Evolutionary conservation across 2,888 invertebrate species (phyloP), one percentile per base, ranked within the genome.

Genomic region (Serripes groenlandicus): DNA sequence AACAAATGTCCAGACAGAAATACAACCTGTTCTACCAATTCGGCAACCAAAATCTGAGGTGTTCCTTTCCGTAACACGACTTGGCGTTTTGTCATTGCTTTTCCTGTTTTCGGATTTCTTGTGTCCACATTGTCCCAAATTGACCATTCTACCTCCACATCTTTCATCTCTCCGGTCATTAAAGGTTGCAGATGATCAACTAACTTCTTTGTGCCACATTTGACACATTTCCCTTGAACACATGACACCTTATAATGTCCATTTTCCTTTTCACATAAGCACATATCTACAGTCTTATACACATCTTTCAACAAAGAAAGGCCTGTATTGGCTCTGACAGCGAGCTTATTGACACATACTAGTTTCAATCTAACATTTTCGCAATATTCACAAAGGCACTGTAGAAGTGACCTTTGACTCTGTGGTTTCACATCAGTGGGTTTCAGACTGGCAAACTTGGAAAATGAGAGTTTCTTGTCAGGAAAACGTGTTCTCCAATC

Each of bases 391-490:
- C 54, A 54, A 21, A 54, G 54, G n/a, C 54, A n/a, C n/a, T n/a
- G n/a, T n/a, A n/a, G n/a, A n/a, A n/a, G n/a, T n/a, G n/a, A n/a
- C n/a, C n/a, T n/a, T n/a, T n/a, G n/a, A 18, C 42, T 42, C 18
- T 42, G 42, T 42, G 42, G 9, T 42, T 42, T 42, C 42, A 42
- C 42, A 42, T n/a, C n/a, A n/a, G n/a, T n/a, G n/a, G n/a, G n/a
- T n/a, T n/a, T n/a, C n/a, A 62, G n/a, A n/a, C 64, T 18, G 21
- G 64, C 64, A 62, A 62, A 62, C 64, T 62, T 62, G 15, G 64
- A 26, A 30, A 62, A 62, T n/a, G 64, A 62, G 4, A 62, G 28
- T 62, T 62, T 62, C 23, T 18, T 62, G n/a, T 62, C 64, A 18
- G 64, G 64, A 34, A 26, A n/a, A 26, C 23, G 5, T 15, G 30